Conservation (phyloP, 2,113 vertebrate species). For the Lanius collurio region DNA sequence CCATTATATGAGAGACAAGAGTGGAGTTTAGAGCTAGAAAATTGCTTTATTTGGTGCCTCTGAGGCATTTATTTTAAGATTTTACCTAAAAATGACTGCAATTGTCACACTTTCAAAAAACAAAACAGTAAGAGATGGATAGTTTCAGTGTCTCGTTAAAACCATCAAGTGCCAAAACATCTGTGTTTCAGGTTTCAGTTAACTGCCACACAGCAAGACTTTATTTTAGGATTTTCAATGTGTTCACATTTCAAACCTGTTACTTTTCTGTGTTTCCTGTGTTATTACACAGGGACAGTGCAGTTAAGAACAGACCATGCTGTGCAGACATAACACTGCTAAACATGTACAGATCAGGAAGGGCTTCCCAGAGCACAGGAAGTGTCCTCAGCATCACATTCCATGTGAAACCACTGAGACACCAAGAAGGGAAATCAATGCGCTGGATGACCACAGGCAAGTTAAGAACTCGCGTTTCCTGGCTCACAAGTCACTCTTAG, state of each 20-base stretch:
- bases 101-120: neutral
- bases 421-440: neutral
- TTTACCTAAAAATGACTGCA: neutral
- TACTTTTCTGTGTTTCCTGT: neutral
- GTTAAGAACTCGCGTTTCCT: slow-evolving; percentile 13
- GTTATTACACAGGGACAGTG: neutral
- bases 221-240: neutral
- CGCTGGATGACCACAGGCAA: slow-evolving; percentile 25
- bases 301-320: neutral
- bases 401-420: slow-evolving; percentile 9
- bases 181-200: neutral
- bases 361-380: neutral
- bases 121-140: neutral
- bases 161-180: neutral
- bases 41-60: neutral
- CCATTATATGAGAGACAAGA: neutral
- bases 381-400: neutral
- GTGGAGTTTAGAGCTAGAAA: neutral
- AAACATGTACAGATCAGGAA: neutral
- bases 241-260: neutral
- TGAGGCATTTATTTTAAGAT: neutral
- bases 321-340: neutral
- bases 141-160: neutral
- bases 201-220: neutral
- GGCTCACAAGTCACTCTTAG: slow-evolving; percentile 7